Evolutionary conservation across 1,140 invertebrate species (phyloP).

Genomic region (Armadillidium nasatum): DNA sequence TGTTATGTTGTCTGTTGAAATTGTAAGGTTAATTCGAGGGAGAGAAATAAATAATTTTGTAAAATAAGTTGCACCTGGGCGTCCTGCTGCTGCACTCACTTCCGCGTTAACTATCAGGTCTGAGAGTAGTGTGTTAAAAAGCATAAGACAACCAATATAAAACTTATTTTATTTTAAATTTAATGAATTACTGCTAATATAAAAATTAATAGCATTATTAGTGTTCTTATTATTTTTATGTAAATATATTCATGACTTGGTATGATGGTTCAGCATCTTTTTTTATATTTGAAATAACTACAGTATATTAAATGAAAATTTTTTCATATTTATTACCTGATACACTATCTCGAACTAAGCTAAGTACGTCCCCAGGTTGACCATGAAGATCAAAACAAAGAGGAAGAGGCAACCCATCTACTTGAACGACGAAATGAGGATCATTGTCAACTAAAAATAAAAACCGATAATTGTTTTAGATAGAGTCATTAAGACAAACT

Average conservation of each 20-base stretch:
- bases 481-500: neutral
- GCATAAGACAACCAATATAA: neutral
- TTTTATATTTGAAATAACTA: too few species aligned
- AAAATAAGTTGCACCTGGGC: conserved; percentile 30
- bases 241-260: too few species aligned
- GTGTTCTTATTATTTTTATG: too few species aligned
- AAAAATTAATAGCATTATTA: too few species aligned
- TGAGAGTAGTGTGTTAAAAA: neutral
- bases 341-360: conserved; percentile 18
- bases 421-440: conserved; percentile 37
- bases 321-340: too few species aligned
- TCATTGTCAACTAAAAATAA: conserved; percentile 32
- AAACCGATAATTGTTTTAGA: too few species aligned
- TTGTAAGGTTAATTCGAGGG: conserved; percentile 27
- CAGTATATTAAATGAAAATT: too few species aligned
- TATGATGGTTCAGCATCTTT: too few species aligned
- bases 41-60: conserved; percentile 30
- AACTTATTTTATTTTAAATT: too few species aligned
- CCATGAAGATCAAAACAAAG: conserved; percentile 36
- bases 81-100: conserved; percentile 21
- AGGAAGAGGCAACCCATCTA: conserved; percentile 27
- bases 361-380: conserved; percentile 20
- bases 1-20: conserved; percentile 12
- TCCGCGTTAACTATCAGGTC: conserved; percentile 33
- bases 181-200: too few species aligned